These are phyloP conservation scores for Cyclopterus lumpus DNA, from an alignment of 2,797 vertebrate species.

Conservation along the genomic window DNA sequence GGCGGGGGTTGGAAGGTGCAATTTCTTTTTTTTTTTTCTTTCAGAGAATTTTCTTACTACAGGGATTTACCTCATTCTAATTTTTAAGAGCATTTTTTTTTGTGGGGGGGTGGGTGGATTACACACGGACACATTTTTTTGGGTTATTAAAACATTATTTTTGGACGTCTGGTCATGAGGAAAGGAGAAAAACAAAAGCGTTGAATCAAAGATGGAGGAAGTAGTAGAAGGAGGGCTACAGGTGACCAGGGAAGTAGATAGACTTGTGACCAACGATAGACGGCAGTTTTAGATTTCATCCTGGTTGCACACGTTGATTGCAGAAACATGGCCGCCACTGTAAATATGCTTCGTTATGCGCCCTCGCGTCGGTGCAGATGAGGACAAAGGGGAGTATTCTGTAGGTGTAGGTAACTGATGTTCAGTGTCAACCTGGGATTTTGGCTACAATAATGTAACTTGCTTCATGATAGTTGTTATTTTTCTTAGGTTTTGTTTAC, in stretches of 20 bases:
- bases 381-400: constrained; percentile 3
- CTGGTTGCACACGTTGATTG: constrained; percentile 28
- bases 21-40: constrained; percentile 33
- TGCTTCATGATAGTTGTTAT: background rate
- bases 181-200: background rate
- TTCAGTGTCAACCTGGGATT: constrained; percentile 23
- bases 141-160: constrained; percentile 43
- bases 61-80: constrained; percentile 71
- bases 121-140: constrained; percentile 18
- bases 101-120: background rate
- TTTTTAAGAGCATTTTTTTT: constrained; percentile 42
- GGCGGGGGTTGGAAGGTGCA: background rate
- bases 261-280: background rate
- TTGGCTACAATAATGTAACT: constrained; percentile 3
- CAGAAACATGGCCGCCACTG: constrained; percentile 10
- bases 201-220: constrained; percentile 1
- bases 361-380: constrained; percentile 25
- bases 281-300: constrained; percentile 19
- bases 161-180: constrained; percentile 13
- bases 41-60: constrained; percentile 55
- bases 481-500: background rate
- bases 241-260: background rate
- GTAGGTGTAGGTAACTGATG: constrained; percentile 3
- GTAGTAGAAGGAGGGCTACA: background rate
- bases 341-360: constrained; percentile 46